Evolutionary conservation across 2,888 invertebrate species (phyloP), one percentile per base, ranked within the genome.

Genomic region (Drosophila leonis): DNA sequence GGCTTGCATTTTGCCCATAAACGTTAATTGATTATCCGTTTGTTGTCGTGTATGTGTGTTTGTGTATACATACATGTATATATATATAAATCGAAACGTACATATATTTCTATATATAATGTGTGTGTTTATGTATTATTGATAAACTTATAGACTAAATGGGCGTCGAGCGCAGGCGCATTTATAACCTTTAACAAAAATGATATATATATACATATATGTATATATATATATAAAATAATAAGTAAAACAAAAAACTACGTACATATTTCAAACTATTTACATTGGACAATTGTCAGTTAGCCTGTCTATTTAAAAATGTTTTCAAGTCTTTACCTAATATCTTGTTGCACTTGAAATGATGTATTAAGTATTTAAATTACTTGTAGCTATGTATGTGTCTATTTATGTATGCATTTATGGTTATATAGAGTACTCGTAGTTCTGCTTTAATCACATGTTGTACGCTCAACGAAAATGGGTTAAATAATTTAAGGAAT

Each of bases 401-500:
- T 75, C 52, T 79, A 62, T 48, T 48, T 72, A 65, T 64, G 18
- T 64, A n/a, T 77, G 42, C 51, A 57, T 75, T 46, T 80, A 59
- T 73, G 39, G n/a, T 39, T 57, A 41, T 70, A 57, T 57, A 41
- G 78, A 70, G 65, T 65, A 59, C 62, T 67, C 65, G 81, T 90
- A 88, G 90, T 85, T 90, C 63, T 77, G 81, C 57, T 72, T 80
- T 80, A 90, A 90, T 85, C 90, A 85, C 85, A 85, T 81, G 69
- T 86, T 83, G 84, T 81, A 87, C 90, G 87, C 75, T 83, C 84
- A 90, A 86, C 71, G 59, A 49, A 72, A 72, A 60, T 60, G 71
- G 71, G 60, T 52, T 39, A 48, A 90, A 90, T 88, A 90, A 90
- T 71, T 87, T 87, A 90, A 87, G 88, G 90, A 87, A 90, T 82